These are phyloP conservation scores for Callaeas wilsoni DNA, from an alignment of 2,113 vertebrate species.

Conservation along the genomic window DNA sequence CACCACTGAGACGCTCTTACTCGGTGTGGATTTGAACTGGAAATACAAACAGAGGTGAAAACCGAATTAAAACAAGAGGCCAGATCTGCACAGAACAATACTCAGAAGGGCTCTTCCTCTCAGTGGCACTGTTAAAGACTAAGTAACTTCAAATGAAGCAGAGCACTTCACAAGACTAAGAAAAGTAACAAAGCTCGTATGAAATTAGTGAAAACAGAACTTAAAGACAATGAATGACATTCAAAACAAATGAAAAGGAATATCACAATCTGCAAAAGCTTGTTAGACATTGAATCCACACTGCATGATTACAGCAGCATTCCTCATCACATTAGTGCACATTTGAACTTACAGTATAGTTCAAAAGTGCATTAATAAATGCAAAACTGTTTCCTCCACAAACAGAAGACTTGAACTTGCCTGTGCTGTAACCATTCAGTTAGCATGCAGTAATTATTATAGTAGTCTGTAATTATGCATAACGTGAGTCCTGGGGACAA, in stretches of 20 bases:
- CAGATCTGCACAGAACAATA: background rate
- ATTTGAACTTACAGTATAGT: rapidly evolving
- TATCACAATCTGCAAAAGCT: background rate
- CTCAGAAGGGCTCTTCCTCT: background rate
- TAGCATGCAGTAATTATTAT: background rate
- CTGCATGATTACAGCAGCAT: background rate
- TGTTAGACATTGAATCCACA: background rate
- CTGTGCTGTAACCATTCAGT: background rate
- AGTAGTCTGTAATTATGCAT: background rate
- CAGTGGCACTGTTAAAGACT: background rate
- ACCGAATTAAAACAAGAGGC: background rate
- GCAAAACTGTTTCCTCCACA: background rate
- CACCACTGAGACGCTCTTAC: conserved; percentile 88
- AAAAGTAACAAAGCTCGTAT: background rate
- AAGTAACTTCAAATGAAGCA: background rate
- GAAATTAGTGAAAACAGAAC: background rate
- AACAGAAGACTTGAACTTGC: background rate
- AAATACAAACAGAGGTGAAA: background rate
- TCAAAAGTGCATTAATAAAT: background rate
- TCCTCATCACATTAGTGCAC: background rate
- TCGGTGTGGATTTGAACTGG: conserved; percentile 95
- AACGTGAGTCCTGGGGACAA: background rate
- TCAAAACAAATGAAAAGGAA: background rate
- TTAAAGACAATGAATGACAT: background rate
- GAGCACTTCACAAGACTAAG: background rate